A percentile compares a stretch with the other conserved stretches of the same genome.
These are phyloP conservation scores for Tanypteryx hageni DNA, from an alignment of 2,888 invertebrate species.

Conservation along the genomic window DNA sequence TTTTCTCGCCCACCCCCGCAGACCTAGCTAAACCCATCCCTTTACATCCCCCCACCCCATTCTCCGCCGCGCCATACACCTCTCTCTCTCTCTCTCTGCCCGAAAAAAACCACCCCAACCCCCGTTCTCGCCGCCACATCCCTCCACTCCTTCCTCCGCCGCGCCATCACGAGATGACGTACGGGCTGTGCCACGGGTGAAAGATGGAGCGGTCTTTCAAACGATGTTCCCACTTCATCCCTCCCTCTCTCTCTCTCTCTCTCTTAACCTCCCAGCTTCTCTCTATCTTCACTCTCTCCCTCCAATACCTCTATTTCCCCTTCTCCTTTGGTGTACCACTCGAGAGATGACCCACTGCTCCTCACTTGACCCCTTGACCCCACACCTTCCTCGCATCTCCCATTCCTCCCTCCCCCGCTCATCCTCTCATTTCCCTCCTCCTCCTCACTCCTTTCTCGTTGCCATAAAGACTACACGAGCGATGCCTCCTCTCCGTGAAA, in stretches of 20 bases:
- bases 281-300: neutral
- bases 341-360: conserved; percentile 7
- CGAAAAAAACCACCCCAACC: conserved; percentile 42
- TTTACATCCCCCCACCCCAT: neutral
- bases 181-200: conserved; percentile 60
- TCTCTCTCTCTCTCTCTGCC: neutral
- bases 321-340: neutral
- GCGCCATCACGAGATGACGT: conserved; percentile 44
- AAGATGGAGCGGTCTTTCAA: conserved; percentile 62
- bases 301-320: neutral
- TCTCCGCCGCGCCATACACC: neutral
- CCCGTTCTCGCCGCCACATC: neutral
- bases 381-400: conserved; percentile 21
- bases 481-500: neutral
- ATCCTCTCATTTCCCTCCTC: neutral
- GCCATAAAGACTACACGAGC: too few species aligned
- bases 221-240: conserved; percentile 61
- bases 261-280: neutral
- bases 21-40: neutral
- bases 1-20: conserved; percentile 2
- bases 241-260: neutral
- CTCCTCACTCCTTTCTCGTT: neutral
- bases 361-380: conserved; percentile 11
- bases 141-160: neutral
- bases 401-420: neutral